phyloP scores from a whole-genome alignment of 2,113 vertebrate species.

The Loxodonta africana region DNA sequence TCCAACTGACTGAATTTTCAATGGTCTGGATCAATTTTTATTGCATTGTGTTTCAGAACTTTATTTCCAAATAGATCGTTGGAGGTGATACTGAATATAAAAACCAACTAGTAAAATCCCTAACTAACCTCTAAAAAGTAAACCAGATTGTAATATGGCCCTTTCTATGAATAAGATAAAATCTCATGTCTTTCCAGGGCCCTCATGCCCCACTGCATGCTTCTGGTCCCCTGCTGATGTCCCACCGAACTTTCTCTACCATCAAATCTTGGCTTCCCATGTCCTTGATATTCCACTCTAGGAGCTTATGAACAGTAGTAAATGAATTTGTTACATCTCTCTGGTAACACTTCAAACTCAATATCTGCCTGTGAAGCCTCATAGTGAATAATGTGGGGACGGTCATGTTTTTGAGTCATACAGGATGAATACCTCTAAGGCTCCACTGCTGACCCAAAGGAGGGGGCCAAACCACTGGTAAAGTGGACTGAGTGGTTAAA shows the following conservation, averaged over 20 bases:
- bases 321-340: background rate
- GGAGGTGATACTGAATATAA: slow-evolving; percentile 22
- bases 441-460: background rate
- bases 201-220: background rate
- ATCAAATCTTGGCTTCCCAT: background rate
- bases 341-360: background rate
- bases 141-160: background rate
- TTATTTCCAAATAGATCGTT: slow-evolving; percentile 61
- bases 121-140: slow-evolving; percentile 1
- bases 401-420: background rate
- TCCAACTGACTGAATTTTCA: slow-evolving; percentile 30
- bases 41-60: slow-evolving; percentile 31
- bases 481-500: background rate
- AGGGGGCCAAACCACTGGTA: background rate
- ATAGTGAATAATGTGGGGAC: background rate
- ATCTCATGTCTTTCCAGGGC: background rate
- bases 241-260: background rate
- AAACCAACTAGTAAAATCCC: slow-evolving; percentile 45
- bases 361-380: background rate
- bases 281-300: background rate
- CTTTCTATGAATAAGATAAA: slow-evolving; percentile 29
- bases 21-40: slow-evolving; percentile 32
- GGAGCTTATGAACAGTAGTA: background rate
- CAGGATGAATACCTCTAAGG: background rate
- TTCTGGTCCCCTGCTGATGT: background rate